Base-by-base conservation (phyloP, 2,888 invertebrate species). In the Pollenia amentaria region DNA sequence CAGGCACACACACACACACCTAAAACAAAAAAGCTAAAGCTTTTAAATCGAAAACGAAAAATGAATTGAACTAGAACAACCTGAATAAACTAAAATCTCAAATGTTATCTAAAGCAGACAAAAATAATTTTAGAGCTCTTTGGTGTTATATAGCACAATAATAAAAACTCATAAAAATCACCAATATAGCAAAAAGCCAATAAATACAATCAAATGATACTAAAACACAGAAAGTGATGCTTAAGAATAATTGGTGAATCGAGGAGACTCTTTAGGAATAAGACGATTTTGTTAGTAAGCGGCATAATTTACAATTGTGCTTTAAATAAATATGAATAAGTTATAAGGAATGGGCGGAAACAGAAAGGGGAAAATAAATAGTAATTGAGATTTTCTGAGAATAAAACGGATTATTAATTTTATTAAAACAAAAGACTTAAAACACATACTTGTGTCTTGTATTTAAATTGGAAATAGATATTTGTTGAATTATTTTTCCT, bases 131-230 rank as follows among this genome's bases (percentile, higher is more conserved):
- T 60, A 53, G 53, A 55, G 42, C 18, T 57, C 18, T 14, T 46
- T 55, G n/a, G 40, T 21, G 3, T 83, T 73, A 70, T 80, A 77
- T 65, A 40, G 77, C 67, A n/a, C 29, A 57, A 77, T 77, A 77
- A 85, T 81, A 81, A 85, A 85, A 85, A 67, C 81, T 77, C 80
- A 85, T 80, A 67, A 77, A 80, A 85, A 75, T 65, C 72, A 76
- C 65, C 72, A 6, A 29, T 73, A 60, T 53, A 73, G 72, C 51
- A 64, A 81, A 82, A 85, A 78, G 81, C 77, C 81, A 85, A 81
- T 81, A 85, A 85, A 69, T 77, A 69, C 67, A 72, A 81, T 60
- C 67, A 72, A 78, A 10, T 81, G 81, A 69, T 81, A 85, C 60
- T 51, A 64, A 80, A 79, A 16, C 48, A 40, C 9, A n/a, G 16